Base-by-base conservation (phyloP, 2,113 vertebrate species). In the Albula goreensis region DNA sequence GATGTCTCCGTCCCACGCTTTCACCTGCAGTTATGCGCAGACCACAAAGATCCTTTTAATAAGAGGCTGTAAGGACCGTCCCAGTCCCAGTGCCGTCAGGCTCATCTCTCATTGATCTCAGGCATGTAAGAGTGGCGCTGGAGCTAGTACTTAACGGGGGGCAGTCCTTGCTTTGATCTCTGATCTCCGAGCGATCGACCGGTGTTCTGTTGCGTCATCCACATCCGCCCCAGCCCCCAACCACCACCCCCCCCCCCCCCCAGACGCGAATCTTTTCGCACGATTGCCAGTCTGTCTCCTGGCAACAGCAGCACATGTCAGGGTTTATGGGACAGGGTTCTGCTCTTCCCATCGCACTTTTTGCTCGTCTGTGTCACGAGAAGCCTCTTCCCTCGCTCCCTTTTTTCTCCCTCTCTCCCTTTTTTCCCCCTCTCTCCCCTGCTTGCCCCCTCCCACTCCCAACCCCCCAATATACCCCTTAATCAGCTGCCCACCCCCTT, bases 401-500 rank as follows among this genome's bases (percentile, higher is more conserved):
- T 70, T 15, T 60, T 60, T 15, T 11, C 56, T 15, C 56, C 56
- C 3, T 15, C 60, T 7, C 60, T 7, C 1, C 60, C 17, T 66
- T 7, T 19, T 66, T 19, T 19, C 60, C 6, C 60, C 22, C 15
- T 66, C 17, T 5, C 17, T 19, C 22, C 86, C 78, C 52, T 25
- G 53, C 48, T 48, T 15, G 6, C 8, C 49, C 15, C 15, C 48
- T 50, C 83, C 50, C 50, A 22, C 25, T 11, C 31, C 12, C 80
- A 50, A 84, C 83, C 56, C 78, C 86, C 41, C 31, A 41, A 41
- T 83, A 78, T 88, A 88, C 83, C 89, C 87, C 79, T 92, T 88
- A 90, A 90, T 91, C 91, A 90, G 89, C 31, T 41, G 31, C 31
- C 31, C 31, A 41, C 31, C 31, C 31, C 87, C 80, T 77, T 85